These are phyloP conservation scores for Nycticryphes semicollaris DNA, from an alignment of 2,113 vertebrate species.

Conservation along the genomic window DNA sequence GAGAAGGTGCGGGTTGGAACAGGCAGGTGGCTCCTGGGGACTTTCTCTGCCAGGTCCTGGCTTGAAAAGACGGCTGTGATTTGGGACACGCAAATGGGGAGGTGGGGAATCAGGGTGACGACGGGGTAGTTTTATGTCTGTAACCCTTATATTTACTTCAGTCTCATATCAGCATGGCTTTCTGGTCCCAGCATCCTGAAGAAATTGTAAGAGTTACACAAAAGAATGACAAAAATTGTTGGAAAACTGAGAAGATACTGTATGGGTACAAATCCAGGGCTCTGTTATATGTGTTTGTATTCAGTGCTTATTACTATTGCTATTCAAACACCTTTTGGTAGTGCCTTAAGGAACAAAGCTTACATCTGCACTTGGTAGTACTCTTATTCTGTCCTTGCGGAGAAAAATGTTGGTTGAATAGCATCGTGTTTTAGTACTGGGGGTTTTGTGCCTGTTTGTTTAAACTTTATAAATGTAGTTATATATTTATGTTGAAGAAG, in stretches of 20 bases:
- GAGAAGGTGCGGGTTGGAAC: background rate
- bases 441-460: background rate
- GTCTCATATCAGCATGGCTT: background rate
- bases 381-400: background rate
- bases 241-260: background rate
- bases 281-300: background rate
- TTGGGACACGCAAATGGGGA: background rate
- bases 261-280: background rate
- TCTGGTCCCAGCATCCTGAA: background rate
- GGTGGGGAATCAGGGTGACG: background rate
- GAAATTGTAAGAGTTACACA: background rate
- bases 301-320: background rate
- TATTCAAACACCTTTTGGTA: background rate
- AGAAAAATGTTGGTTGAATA: background rate
- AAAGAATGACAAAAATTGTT: background rate
- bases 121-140: background rate
- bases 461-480: conserved; percentile 15
- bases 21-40: background rate
- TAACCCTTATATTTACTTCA: background rate
- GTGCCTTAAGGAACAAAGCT: background rate
- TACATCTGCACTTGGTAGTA: background rate
- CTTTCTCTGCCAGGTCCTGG: background rate
- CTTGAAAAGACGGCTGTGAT: background rate
- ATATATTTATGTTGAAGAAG: conserved; percentile 33
- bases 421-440: background rate